Conservation (phyloP, 2,888 invertebrate genomes). For the Torymus auratus region DNA sequence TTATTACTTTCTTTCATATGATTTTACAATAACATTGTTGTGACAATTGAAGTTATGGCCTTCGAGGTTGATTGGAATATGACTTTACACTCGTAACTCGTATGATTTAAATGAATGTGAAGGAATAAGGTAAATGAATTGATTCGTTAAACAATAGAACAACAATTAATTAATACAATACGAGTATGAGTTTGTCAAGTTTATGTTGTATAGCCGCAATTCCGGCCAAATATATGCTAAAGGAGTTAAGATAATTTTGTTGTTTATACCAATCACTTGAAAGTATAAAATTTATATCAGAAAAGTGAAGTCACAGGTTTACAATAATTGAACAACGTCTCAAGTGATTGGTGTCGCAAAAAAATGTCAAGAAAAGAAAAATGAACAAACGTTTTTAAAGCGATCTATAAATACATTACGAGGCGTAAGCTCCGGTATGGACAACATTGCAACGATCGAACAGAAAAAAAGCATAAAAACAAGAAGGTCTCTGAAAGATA, state of each 20-base stretch:
- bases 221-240: conserved; percentile 44
- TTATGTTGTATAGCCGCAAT: conserved; percentile 31
- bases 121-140: conserved; percentile 26
- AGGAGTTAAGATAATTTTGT: conserved; percentile 42
- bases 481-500: conserved; percentile 59
- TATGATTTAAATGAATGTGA: conserved; percentile 2
- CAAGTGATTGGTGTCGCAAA: conserved; percentile 24
- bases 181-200: conserved; percentile 37
- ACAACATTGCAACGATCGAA: conserved; percentile 73
- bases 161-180: conserved; percentile 22
- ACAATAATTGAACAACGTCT: neutral
- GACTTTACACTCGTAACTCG: conserved; percentile 50
- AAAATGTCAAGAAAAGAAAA: conserved; percentile 58
- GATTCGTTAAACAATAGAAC: conserved; percentile 1
- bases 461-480: conserved; percentile 69
- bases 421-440: conserved; percentile 74
- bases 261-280: conserved; percentile 27
- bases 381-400: conserved; percentile 67
- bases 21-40: neutral
- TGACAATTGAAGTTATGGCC: conserved; percentile 56
- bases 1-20: conserved; percentile 1
- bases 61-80: conserved; percentile 55
- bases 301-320: neutral
- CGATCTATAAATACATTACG: conserved; percentile 76
- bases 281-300: neutral